Evolutionary conservation across 2,888 invertebrate species (phyloP).

Genomic region (Uropetala carovei): DNA sequence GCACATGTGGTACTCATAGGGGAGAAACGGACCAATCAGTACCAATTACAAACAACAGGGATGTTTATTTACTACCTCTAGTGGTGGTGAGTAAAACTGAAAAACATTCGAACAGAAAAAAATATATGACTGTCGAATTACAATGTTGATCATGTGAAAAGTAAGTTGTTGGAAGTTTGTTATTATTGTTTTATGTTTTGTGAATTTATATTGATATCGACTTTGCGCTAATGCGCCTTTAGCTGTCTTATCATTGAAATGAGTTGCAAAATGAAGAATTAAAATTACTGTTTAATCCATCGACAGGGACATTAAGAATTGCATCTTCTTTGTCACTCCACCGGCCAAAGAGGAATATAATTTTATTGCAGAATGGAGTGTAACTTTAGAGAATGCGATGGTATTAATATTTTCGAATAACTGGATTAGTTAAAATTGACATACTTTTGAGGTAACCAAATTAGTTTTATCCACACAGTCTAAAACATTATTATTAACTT

Average conservation of each 20-base stretch:
- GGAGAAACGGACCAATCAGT: conserved; percentile 27
- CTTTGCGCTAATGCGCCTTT: too few relatives aligned
- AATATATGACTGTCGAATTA: conserved; percentile 33
- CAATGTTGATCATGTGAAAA: conserved; percentile 31
- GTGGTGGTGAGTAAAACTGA: neutral
- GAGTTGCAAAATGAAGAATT: neutral
- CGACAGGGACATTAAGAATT: neutral
- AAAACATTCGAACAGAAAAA: neutral
- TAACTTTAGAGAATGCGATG: neutral
- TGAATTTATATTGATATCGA: neutral
- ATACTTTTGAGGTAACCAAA: neutral
- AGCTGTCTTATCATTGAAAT: too few relatives aligned
- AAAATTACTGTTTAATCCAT: neutral
- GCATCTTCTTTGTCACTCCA: neutral
- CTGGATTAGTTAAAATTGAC: neutral
- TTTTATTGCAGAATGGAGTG: neutral
- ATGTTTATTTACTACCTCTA: conserved; percentile 28
- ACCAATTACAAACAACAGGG: neutral
- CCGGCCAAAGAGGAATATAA: neutral
- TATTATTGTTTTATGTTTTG: neutral
- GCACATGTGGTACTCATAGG: conserved; percentile 45
- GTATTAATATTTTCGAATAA: neutral
- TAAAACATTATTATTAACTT: too few relatives aligned
- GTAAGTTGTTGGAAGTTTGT: neutral
- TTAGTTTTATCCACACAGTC: neutral